These are phyloP conservation scores for Ephestia elutella DNA, from an alignment of 1,140 invertebrate genomes.

Conservation along the genomic window DNA sequence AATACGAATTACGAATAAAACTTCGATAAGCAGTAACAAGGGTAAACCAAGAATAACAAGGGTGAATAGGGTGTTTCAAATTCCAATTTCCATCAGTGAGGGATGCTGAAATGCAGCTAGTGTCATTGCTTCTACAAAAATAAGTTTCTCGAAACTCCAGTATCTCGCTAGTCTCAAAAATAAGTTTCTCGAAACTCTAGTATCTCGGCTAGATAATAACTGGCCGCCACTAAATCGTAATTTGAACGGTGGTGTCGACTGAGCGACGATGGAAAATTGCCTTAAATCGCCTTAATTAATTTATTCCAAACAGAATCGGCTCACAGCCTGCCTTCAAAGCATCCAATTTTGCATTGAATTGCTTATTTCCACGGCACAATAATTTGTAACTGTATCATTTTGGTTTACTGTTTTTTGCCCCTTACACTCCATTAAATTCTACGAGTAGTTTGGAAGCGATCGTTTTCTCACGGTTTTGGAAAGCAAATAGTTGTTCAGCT, in stretches of 20 bases:
- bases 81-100: too few relatives aligned
- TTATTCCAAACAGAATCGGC: conserved; percentile 65
- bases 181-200: conserved; percentile 11
- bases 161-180: too few relatives aligned
- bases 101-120: too few relatives aligned
- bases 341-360: conserved; percentile 70
- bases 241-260: conserved; percentile 51
- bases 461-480: conserved; percentile 62
- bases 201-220: conserved; percentile 31
- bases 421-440: conserved; percentile 20
- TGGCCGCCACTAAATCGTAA: conserved; percentile 46
- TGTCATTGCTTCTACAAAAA: too few relatives aligned
- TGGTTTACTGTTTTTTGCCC: conserved; percentile 57
- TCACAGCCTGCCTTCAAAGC: conserved; percentile 52
- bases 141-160: too few relatives aligned
- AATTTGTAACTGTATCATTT: conserved; percentile 66
- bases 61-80: too few relatives aligned
- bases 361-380: conserved; percentile 71
- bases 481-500: conserved; percentile 52
- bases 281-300: conserved; percentile 67
- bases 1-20: too few relatives aligned
- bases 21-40: too few relatives aligned
- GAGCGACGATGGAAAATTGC: conserved; percentile 54
- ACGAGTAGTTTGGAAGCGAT: conserved; percentile 37
- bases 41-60: too few relatives aligned